phyloP scores from a whole-genome alignment of 2,113 vertebrate genomes.

The Pelodiscus sinensis region DNA sequence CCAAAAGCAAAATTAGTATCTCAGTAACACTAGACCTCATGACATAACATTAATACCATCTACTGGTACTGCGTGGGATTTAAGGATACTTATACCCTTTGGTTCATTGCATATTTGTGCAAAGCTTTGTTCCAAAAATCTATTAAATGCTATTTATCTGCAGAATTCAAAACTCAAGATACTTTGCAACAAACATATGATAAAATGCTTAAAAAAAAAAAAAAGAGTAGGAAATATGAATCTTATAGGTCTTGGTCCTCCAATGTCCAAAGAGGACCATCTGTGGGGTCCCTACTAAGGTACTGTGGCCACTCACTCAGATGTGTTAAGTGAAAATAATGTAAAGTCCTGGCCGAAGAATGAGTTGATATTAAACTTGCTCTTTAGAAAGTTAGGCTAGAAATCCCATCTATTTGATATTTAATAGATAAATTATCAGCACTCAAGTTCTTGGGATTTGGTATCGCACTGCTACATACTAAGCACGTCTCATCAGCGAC shows the following conservation, averaged over 20 bases:
- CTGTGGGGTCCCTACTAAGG: not conserved
- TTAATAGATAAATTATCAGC: not conserved
- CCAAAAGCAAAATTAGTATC: not conserved
- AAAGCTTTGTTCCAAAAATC: constrained; percentile 42
- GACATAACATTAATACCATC: not conserved
- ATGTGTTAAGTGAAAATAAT: not conserved
- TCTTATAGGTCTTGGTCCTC: not conserved
- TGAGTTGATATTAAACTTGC: not conserved
- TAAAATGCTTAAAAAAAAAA: not conserved
- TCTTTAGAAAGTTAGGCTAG: not conserved
- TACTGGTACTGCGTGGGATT: not conserved
- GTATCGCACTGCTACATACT: not conserved
- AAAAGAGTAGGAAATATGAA: not conserved
- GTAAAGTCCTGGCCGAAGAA: not conserved
- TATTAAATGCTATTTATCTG: constrained; percentile 10
- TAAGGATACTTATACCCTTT: not conserved
- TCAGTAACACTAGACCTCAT: not conserved
- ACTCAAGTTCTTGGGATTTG: not conserved
- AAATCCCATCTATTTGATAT: not conserved
- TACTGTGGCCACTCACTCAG: no score
- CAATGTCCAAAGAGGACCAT: not conserved
- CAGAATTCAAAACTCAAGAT: constrained; percentile 22
- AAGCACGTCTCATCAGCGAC: not conserved
- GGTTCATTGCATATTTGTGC: constrained; percentile 28
- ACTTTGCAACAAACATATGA: not conserved